Conservation (phyloP, 2,113 vertebrate species). For the Pseudorectes ferrugineus region DNA sequence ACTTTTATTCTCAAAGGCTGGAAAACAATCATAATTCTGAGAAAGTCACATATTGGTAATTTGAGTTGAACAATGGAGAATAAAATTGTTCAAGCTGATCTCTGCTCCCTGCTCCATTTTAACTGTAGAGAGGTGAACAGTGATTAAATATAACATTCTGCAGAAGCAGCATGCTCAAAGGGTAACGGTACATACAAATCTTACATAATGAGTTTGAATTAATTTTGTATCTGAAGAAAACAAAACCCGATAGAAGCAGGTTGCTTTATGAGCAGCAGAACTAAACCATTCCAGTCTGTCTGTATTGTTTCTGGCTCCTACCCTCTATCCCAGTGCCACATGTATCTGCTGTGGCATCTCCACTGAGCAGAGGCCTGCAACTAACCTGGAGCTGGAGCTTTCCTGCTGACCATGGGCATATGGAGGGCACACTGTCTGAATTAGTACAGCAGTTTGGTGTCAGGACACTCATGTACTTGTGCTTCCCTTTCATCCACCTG, state of each 20-base stretch:
- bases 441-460: not conserved
- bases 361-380: not conserved
- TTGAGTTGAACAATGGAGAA: not conserved
- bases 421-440: too few species aligned
- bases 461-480: rapidly evolving
- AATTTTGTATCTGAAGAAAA: not conserved
- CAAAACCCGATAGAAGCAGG: not conserved
- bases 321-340: not conserved
- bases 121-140: not conserved
- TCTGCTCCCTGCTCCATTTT: not conserved
- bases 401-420: not conserved
- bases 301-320: not conserved
- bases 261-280: not conserved
- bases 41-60: not conserved
- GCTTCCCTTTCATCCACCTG: not conserved
- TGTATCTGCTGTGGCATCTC: rapidly evolving
- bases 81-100: not conserved
- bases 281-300: not conserved
- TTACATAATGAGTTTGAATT: not conserved
- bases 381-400: not conserved
- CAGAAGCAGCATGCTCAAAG: not conserved
- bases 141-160: not conserved
- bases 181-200: not conserved
- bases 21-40: not conserved
- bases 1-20: not conserved